Base-by-base conservation (phyloP, 37 sponge, comb jelly and placozoan genomes). In the Theonella swinhoei region DNA sequence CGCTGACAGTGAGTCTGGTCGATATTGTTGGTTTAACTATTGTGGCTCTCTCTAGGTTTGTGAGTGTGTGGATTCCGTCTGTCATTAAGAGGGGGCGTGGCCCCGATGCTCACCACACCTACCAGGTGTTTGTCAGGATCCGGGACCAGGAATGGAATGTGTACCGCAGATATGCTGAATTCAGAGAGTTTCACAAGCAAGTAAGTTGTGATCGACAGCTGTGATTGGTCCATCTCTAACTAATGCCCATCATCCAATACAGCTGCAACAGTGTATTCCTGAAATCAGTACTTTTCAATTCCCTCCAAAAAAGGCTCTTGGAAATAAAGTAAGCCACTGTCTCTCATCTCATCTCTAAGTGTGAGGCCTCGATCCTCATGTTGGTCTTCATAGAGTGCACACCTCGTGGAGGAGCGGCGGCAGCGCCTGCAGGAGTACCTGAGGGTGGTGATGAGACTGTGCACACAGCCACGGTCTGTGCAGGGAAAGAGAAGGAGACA, bases 1-100 rank as follows among this genome's bases (percentile, higher is more conserved):
- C n/a, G n/a, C n/a, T n/a, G n/a, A n/a, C n/a, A n/a, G n/a, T n/a
- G n/a, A n/a, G n/a, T n/a, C n/a, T n/a, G n/a, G n/a, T n/a, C n/a
- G n/a, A 9, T 31, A 30, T 8, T 29, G 71, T 70, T 24, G 0
- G 25, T 54, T 35, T 11, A n/a, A 7, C 0, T 38, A 9, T 36
- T 23, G 9, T 29, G 1, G 1, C 33, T 29, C 70, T 9, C 39
- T 26, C 23, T 54, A 75, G 84, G 41, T 0, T 85, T 4, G 87
- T 98, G n/a, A 82, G 91, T 26, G 80, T 98, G 23, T 94, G 92
- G 93, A 96, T 98, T 32, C 99, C 99, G 31, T 94, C 96, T 32
- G 99, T 87, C 26, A 87, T 98, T 65, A 85, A 84, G 74, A 84
- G 74, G 47, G 91, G 89, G 42, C 74, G 80, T 20, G 88, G 94